A percentile compares a stretch with the other conserved stretches of the same genome.
phyloP scores from a whole-genome alignment of 1,140 invertebrate species.

The Leptinotarsa undecemlineata region DNA sequence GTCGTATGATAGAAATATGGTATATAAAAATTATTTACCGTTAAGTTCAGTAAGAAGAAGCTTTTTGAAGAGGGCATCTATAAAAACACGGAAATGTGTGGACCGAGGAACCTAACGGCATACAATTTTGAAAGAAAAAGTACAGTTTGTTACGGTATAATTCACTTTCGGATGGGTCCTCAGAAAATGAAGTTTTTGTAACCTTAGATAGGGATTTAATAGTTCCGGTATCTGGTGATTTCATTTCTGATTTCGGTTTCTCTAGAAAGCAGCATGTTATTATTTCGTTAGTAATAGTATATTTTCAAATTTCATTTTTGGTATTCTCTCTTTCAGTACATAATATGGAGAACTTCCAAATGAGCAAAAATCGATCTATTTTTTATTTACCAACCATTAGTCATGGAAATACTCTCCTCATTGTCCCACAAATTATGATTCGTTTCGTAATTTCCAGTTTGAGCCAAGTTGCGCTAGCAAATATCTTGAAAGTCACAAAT shows the following conservation, averaged over 20 bases:
- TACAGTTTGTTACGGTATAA: conserved; percentile 20
- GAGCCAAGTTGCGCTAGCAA: no score
- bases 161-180: conserved; percentile 8
- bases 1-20: conserved; percentile 1
- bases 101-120: neutral
- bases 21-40: conserved; percentile 15
- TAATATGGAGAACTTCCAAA: no score
- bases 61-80: conserved; percentile 1
- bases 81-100: conserved; percentile 9
- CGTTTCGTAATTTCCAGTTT: no score
- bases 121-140: conserved; percentile 14
- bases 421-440: no score
- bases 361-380: no score
- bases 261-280: no score
- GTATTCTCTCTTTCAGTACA: no score
- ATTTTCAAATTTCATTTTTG: no score
- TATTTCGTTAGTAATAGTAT: no score
- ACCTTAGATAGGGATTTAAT: neutral
- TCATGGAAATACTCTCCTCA: no score
- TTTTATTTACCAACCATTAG: no score
- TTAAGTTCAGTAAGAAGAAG: neutral
- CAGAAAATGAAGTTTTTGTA: neutral
- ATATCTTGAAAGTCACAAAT: no score
- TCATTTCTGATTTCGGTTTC: neutral
- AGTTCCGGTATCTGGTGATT: neutral